Evolutionary conservation across 2,113 vertebrate genomes (phyloP).

Genomic region (Steatornis caripensis): DNA sequence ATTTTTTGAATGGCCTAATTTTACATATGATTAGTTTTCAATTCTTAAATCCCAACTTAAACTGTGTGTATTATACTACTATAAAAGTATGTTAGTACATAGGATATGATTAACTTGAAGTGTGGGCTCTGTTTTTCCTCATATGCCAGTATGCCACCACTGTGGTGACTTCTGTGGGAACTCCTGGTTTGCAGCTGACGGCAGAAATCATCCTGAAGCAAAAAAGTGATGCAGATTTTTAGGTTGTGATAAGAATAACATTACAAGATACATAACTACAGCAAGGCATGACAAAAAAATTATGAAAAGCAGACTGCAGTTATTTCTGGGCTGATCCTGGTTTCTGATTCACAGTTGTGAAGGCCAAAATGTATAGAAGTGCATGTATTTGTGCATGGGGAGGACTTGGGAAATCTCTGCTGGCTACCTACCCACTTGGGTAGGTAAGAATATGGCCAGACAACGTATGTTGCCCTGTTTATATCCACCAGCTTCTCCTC

Average conservation of each 20-base stretch:
- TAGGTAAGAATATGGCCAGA: background rate
- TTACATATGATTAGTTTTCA: constrained; percentile 77
- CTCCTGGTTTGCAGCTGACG: background rate
- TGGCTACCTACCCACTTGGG: background rate
- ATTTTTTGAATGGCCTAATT: constrained; percentile 53
- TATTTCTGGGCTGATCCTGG: constrained; percentile 18
- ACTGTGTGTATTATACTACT: constrained; percentile 57
- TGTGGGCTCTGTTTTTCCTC: background rate
- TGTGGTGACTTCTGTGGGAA: background rate
- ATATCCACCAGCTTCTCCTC: background rate
- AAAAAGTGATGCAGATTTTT: background rate
- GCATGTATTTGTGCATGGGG: background rate
- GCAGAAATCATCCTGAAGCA: constrained; percentile 12
- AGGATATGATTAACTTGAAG: background rate
- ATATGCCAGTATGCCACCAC: background rate
- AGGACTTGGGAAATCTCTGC: background rate
- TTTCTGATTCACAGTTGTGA: constrained; percentile 13
- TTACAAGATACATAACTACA: constrained; percentile 3
- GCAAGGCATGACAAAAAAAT: constrained; percentile 29
- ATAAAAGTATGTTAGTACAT: background rate
- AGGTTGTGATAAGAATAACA: constrained; percentile 5
- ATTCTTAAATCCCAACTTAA: constrained; percentile 64
- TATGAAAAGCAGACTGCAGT: constrained; percentile 36
- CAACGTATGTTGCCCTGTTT: background rate
- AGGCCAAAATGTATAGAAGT: background rate